Evolutionary conservation across 2,113 vertebrate species (phyloP), one percentile per base, ranked within the genome.

Genomic region (Equus przewalskii): DNA sequence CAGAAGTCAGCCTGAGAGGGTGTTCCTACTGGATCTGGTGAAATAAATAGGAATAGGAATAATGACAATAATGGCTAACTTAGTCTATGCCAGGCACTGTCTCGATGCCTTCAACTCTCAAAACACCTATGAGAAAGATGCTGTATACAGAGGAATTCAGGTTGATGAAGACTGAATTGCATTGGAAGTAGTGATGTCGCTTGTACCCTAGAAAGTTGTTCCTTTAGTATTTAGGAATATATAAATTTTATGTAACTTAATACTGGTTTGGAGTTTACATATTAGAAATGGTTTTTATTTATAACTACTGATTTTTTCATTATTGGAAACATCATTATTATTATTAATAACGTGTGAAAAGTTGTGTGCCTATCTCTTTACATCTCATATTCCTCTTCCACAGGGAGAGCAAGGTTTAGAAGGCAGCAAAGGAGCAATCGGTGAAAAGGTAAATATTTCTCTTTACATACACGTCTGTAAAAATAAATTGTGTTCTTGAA

Each of bases 371-470:
- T 80, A 16, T 86, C 92, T 49, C 54, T 67, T 16, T 85, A 64
- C 19, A 46, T 3, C 21, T 24, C 2, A 19, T 51, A 56, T 70
- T 96, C 87, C 58, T 97, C 51, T 98, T 54, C 96, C 98, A 14
- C 91, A 99, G 99, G 99, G 98, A 97, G 98, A 99, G 24, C 98
- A 36, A 98, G 99, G 99, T 62, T 96, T 98, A 65, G 67, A 90
- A 2, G 99, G 99, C 88, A 98, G 54, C 80, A 98, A 98, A 98
- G 99, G 99, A 89, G 98, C 99, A 97, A 94, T 56, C 94, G 99
- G 99, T 51, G 97, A 98, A 98, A 98, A 99, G 98, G 99, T 99
- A 99, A 98, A 90, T 95, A 51, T 92, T 70, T 85, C 67, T n/a
- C 54, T 58, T 58, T 26, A 70, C 9, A 44, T 79, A 62, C 7